Conservation (phyloP, 2,888 invertebrate genomes). For the Caenorhabditis japonica region DNA sequence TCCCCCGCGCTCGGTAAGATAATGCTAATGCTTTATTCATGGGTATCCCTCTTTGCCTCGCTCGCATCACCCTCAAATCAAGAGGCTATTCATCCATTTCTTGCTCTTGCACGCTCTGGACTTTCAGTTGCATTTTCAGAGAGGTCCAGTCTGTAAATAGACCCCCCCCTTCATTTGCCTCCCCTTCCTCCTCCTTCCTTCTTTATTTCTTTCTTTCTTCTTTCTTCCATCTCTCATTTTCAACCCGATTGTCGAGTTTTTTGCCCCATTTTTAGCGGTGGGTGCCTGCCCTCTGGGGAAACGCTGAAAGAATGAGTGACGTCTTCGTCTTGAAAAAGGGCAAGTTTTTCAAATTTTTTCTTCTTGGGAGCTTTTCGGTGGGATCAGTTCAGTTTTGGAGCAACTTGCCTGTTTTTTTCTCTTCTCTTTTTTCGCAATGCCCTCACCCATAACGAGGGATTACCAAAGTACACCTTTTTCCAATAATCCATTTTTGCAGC, state of each 20-base stretch:
- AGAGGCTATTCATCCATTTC: not conserved
- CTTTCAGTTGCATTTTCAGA: not conserved
- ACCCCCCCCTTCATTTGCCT: constrained; percentile 1
- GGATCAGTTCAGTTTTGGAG: too few species aligned
- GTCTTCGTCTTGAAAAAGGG: too few species aligned
- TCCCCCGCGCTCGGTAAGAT: constrained; percentile 7
- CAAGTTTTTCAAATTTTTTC: too few species aligned
- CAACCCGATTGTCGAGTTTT: constrained; percentile 27
- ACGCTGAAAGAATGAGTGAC: too few species aligned
- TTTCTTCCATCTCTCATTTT: too few species aligned
- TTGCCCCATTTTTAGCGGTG: constrained; percentile 2
- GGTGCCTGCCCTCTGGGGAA: not conserved
- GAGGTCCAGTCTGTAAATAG: not conserved
- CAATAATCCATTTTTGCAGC: constrained; percentile 6
- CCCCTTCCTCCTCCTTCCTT: not conserved
- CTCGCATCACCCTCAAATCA: too few species aligned
- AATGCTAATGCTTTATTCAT: constrained; percentile 40
- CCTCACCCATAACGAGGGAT: too few species aligned
- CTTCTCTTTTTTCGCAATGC: too few species aligned
- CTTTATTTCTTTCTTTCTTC: not conserved
- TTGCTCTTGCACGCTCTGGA: too few species aligned
- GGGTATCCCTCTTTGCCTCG: not conserved
- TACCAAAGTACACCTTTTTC: too few species aligned
- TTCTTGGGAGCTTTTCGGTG: too few species aligned
- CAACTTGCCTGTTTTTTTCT: too few species aligned